Base-by-base conservation (phyloP, 2,113 vertebrate genomes). In the Setophaga coronata region DNA sequence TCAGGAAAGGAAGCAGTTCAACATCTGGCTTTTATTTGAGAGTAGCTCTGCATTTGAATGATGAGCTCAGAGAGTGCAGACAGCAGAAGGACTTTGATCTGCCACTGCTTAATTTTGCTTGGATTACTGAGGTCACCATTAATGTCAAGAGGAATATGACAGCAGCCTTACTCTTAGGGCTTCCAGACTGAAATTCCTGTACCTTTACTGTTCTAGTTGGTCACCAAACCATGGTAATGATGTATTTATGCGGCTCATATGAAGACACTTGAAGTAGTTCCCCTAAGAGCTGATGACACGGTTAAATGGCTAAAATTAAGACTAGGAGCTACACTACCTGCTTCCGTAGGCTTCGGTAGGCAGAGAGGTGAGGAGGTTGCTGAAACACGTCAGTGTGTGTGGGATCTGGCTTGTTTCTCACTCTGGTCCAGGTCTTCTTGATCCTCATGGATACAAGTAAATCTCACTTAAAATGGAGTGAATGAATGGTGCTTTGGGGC, bases 1-100 rank as follows among this genome's bases (percentile, higher is more conserved):
- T 88, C 80, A 95, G 94, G 72, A 96, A 97, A 78, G 53, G 34
- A 74, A 97, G 76, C 10, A 7, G 53, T 54, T 89, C 80, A 94
- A 97, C 98, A 97, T 98, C 97, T 98, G 98, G 97, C 91, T 97
- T 95, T 54, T 78, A 97, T 98, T 97, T 97, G 86, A 47, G 34
- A 83, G 76, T 81, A 92, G 69, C 45, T 86, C 80, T 97, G 96
- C 73, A 69, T 98, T 86, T 97, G 91, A 80, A 84, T 86, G 80
- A 89, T 96, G 96, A 98, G 87, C 93, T 98, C 97, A 92, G 67
- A 43, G 69, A 95, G 76, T 18, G 42, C 53, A 91, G 88, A 76
- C 91, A 89, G 83, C 45, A 76, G 57, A 38, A 72, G 31, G 42
- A 71, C 90, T 95, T 97, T 97, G 96, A 94, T 96, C 94, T 95